These are phyloP conservation scores for Drosophila pachea DNA, from an alignment of 1,140 invertebrate genomes.

Conservation along the genomic window DNA sequence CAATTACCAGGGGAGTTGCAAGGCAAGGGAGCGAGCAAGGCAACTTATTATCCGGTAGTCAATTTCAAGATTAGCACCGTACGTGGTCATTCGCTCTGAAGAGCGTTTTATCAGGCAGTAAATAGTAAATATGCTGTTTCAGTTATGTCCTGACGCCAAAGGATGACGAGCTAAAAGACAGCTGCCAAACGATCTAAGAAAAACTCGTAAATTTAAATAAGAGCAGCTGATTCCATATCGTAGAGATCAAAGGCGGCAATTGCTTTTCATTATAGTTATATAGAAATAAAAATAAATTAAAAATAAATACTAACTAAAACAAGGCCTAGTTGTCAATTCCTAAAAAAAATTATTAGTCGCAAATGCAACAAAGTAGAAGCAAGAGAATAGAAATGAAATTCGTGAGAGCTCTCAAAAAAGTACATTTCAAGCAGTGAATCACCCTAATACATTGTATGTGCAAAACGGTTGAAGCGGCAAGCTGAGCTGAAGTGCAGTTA, in stretches of 20 bases:
- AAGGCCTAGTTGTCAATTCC: neutral
- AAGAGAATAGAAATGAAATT: too few species aligned
- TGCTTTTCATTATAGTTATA: conserved; percentile 50
- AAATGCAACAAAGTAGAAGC: too few species aligned
- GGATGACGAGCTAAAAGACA: conserved; percentile 5
- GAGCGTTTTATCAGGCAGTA: conserved; percentile 44
- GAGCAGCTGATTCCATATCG: conserved; percentile 36
- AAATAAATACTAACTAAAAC: neutral
- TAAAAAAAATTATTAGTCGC: too few species aligned
- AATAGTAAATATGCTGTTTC: conserved; percentile 47
- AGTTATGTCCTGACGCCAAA: conserved; percentile 21
- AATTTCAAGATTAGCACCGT: conserved; percentile 55
- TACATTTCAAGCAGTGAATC: neutral
- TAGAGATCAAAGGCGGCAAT: conserved; percentile 54
- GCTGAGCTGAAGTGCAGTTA: too few species aligned
- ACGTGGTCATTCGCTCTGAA: conserved; percentile 42
- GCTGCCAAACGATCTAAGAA: conserved; percentile 23
- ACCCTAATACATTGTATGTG: neutral
- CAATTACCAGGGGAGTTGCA: conserved; percentile 62
- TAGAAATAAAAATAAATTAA: neutral
- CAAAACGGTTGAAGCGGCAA: too few species aligned
- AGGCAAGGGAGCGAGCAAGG: neutral
- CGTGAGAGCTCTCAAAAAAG: too few species aligned
- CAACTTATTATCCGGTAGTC: conserved; percentile 58
- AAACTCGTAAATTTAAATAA: conserved; percentile 47